phyloP scores from a whole-genome alignment of 2,113 vertebrate species.

The Otus sunia region DNA sequence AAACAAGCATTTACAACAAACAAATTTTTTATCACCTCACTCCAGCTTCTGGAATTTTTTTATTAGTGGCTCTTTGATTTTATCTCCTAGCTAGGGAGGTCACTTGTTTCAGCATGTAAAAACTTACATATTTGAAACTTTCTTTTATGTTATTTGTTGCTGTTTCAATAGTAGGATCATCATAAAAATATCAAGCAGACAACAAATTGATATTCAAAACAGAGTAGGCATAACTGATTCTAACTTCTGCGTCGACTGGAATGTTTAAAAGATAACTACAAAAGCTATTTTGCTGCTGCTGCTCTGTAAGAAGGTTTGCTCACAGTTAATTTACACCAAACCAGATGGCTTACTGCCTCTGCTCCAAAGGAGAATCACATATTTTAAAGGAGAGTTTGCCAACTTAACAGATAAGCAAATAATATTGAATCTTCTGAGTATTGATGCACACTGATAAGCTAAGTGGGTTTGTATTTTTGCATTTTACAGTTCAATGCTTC shows the following conservation, averaged over 20 bases:
- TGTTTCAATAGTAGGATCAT: background rate
- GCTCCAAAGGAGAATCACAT: background rate
- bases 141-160: background rate
- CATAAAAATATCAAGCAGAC: background rate
- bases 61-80: background rate
- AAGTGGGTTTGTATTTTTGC: background rate
- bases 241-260: background rate
- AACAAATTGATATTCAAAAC: background rate
- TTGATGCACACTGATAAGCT: background rate
- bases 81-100: background rate
- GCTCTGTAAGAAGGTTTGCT: background rate
- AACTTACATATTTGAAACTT: background rate
- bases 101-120: background rate
- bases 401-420: background rate
- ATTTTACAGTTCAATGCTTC: background rate
- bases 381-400: background rate
- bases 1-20: background rate
- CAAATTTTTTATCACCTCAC: background rate
- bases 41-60: background rate
- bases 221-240: background rate
- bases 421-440: background rate
- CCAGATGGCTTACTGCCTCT: background rate
- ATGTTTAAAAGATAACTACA: background rate
- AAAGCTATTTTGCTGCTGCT: background rate
- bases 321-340: background rate